phyloP scores from a whole-genome alignment of 2,113 vertebrate species.

The Pelodiscus sinensis region DNA sequence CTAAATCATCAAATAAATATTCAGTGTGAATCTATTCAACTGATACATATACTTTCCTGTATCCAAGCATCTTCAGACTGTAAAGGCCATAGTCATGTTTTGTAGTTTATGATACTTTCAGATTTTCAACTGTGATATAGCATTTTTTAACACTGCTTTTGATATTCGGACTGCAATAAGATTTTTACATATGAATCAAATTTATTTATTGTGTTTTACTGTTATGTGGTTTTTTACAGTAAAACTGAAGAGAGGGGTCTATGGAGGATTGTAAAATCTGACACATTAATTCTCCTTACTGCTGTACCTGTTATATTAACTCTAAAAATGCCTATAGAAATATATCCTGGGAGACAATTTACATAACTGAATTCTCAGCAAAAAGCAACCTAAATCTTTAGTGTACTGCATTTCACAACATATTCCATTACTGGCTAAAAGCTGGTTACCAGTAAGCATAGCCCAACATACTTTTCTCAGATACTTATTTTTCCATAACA shows the following conservation, averaged over 20 bases:
- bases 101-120: not conserved
- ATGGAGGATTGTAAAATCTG: not conserved
- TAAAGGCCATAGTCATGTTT: not conserved
- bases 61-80: slow-evolving; percentile 54
- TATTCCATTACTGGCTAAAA: not conserved
- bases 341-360: not conserved
- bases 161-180: not conserved
- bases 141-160: not conserved
- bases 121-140: not conserved
- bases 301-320: not conserved
- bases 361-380: not conserved
- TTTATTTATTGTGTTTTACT: not conserved
- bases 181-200: not conserved
- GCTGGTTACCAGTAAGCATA: not conserved
- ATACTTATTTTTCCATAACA: not conserved
- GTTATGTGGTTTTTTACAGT: not conserved
- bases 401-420: not conserved
- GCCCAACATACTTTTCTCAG: not conserved
- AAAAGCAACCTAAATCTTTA: not conserved
- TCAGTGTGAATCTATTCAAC: not conserved
- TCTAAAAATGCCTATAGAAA: not conserved
- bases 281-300: not conserved
- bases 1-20: slow-evolving; percentile 5
- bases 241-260: not conserved
- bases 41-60: slow-evolving; percentile 1